Base-by-base conservation (phyloP, 2,888 invertebrate species). In the Stramonita haemastoma region DNA sequence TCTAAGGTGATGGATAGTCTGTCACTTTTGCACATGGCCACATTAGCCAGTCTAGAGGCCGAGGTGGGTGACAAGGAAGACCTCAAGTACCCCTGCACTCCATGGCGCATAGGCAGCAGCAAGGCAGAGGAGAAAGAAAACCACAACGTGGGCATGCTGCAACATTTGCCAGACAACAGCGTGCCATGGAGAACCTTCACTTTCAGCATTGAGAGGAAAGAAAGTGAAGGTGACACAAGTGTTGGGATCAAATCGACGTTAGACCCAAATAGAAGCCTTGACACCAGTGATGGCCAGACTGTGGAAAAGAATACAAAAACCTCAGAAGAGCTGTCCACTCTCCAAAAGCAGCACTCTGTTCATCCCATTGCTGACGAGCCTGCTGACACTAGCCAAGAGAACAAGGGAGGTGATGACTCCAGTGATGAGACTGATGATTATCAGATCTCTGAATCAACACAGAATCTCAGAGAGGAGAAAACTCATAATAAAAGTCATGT, bases 11-110 rank as follows among this genome's bases (percentile, higher is more conserved):
- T 94, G 92, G 93, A 92, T 84, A 94, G 94, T 89, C 90, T 95
- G 77, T 94, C 94, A 46, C 90, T 94, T 19, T 91, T 95, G 8
- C 95, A 95, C 93, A 93, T 95, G 92, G 95, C 95, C 1, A 95
- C 95, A 13, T 87, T 95, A 79, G 95, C 94, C 84, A 94, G 93
- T 86, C 91, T 95, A 17, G 93, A 92, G 29, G 93, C 92, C 26
- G 66, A 85, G 19, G 91, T 89, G 17, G 46, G n/a, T 57, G 34
- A 34, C 86, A 29, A 57, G 15, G 57, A 19, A 1, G 46, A 56
- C 84, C 29, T 11, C 22, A 34, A 81, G 17, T 56, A 57, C 26
- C 57, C 46, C 1, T 85, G 56, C 56, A 57, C 86, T 8, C 60
- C 86, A 8, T 85, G 84, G 57, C 46, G 84, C 11, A 4, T 46